These are phyloP conservation scores for Antennarius maculatus DNA, from an alignment of 2,797 vertebrate genomes.

Conservation along the genomic window DNA sequence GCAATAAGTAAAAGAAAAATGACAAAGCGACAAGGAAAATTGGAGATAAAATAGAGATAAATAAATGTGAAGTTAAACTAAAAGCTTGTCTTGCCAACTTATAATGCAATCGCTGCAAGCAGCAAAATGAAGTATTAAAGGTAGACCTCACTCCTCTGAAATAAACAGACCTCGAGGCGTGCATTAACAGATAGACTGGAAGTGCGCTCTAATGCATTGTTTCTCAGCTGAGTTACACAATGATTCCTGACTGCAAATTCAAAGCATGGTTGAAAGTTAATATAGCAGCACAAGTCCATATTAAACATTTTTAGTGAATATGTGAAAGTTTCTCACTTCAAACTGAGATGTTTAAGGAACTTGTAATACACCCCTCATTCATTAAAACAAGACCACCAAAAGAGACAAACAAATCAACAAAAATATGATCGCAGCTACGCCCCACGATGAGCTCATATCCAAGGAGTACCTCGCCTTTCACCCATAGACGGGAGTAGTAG, in stretches of 20 bases:
- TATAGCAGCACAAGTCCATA: no score
- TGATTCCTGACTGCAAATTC: slow-evolving; percentile 1
- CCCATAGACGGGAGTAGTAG: no score
- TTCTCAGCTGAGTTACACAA: not conserved
- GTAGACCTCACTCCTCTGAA: slow-evolving; percentile 3
- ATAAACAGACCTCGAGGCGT: slow-evolving; percentile 5
- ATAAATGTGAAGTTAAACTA: not conserved
- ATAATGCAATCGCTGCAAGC: slow-evolving; percentile 15
- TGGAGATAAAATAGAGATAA: not conserved
- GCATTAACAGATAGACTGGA: slow-evolving; percentile 21
- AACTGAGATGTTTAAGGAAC: not conserved
- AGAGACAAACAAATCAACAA: not conserved
- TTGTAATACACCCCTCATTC: slow-evolving; percentile 3
- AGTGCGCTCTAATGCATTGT: slow-evolving; percentile 3
- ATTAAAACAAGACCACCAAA: not conserved
- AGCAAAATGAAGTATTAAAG: slow-evolving; percentile 1
- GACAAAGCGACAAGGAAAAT: not conserved
- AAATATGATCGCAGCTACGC: no score
- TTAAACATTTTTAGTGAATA: no score
- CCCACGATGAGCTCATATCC: no score
- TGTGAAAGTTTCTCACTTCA: no score
- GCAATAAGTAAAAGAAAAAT: slow-evolving; percentile 1
- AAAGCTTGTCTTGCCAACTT: slow-evolving; percentile 3
- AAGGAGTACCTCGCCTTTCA: no score
- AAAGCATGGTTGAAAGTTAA: not conserved